phyloP scores from a whole-genome alignment of 2,113 vertebrate genomes.

The Taurulus bubalis region DNA sequence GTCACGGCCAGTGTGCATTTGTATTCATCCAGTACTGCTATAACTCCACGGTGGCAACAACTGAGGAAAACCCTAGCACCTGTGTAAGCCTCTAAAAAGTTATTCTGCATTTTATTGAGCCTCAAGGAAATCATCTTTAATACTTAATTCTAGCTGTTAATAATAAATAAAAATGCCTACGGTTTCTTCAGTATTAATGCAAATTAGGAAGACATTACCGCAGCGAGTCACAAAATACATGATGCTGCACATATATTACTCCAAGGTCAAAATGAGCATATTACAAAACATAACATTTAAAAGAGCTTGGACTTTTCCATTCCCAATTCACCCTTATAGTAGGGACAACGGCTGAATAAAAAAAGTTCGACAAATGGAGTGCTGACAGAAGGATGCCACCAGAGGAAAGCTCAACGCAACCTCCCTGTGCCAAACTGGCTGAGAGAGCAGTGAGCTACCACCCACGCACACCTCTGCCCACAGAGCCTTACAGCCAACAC shows the following conservation, averaged over 20 bases:
- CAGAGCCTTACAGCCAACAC: conserved; percentile 65
- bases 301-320: not conserved
- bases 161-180: not conserved
- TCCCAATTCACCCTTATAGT: conserved; percentile 1
- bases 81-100: not conserved
- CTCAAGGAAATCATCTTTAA: conserved; percentile 2
- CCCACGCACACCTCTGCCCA: conserved; percentile 78
- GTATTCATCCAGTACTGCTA: conserved; percentile 30
- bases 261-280: conserved; percentile 21
- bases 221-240: not conserved
- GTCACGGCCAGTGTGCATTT: not conserved
- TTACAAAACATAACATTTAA: conserved; percentile 9
- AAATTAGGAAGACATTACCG: not conserved
- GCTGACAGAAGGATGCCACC: conserved; percentile 74
- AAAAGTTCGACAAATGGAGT: conserved; percentile 40
- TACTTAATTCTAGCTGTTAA: not conserved
- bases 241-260: not conserved
- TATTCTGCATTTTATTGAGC: not conserved
- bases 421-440: conserved; percentile 75
- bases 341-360: conserved; percentile 32
- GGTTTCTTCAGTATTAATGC: not conserved
- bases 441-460: conserved; percentile 65
- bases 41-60: not conserved
- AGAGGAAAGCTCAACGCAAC: conserved; percentile 63
- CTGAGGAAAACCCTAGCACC: not conserved